A percentile compares a stretch with the other conserved stretches of the same genome.
These are phyloP conservation scores for Anguilla rostrata DNA, from an alignment of 2,113 vertebrate species.

Conservation along the genomic window DNA sequence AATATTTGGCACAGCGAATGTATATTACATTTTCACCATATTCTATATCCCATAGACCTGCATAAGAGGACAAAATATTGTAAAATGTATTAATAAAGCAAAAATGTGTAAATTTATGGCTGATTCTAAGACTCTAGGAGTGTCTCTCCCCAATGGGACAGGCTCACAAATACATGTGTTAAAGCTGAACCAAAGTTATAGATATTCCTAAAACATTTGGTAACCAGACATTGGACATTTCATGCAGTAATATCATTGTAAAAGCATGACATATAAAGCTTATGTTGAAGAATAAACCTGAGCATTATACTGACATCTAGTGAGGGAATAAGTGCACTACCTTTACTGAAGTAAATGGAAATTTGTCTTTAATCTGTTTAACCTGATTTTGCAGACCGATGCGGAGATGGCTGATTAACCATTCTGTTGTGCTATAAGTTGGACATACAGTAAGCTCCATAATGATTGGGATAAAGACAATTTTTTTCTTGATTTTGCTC, in stretches of 20 bases:
- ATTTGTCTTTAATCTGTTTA: neutral
- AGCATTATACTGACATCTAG: constrained; percentile 23
- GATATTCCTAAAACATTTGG: neutral
- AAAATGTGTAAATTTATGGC: no score
- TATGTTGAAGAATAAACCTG: neutral
- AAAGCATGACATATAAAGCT: neutral
- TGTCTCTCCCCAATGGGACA: neutral
- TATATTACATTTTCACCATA: neutral
- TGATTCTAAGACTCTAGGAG: neutral
- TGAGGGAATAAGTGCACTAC: neutral
- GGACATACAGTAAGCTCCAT: no score
- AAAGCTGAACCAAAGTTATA: neutral
- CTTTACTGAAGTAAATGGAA: neutral
- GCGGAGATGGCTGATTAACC: neutral
- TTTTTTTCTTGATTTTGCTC: no score
- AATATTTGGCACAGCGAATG: neutral
- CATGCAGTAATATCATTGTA: neutral
- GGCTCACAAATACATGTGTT: neutral
- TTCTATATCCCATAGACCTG: no score
- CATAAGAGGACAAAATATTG: no score
- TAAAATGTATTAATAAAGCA: no score
- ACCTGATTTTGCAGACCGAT: neutral
- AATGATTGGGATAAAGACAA: no score
- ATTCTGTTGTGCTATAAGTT: neutral
- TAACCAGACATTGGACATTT: neutral